Conservation (phyloP, 2,797 vertebrate species). For the Peromyscus eremicus region DNA sequence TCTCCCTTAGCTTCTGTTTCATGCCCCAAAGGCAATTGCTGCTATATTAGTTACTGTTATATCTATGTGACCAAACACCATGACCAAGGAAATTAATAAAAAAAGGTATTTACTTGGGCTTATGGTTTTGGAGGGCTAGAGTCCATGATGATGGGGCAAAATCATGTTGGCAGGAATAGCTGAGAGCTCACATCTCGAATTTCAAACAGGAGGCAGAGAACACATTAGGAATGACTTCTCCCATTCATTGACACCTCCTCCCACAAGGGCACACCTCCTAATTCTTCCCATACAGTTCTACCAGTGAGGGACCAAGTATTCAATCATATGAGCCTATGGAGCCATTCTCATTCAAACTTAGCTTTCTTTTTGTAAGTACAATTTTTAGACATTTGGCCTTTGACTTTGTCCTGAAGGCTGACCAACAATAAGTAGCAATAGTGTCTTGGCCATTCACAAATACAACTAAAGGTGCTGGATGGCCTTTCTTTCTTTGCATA, state of each 20-base stretch:
- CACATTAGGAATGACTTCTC: background rate
- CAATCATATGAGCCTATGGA: background rate
- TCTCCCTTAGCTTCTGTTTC: background rate
- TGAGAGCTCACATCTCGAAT: background rate
- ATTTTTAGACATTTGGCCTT: conserved; percentile 44
- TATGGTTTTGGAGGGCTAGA: background rate
- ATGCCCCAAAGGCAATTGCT: background rate
- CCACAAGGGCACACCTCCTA: background rate
- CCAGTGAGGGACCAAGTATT: background rate
- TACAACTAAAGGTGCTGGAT: conserved; percentile 59
- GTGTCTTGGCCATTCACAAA: conserved; percentile 14
- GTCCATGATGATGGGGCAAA: background rate
- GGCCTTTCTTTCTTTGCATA: conserved; percentile 63
- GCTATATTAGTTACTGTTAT: background rate
- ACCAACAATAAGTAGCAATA: conserved; percentile 58
- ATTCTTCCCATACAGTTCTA: background rate
- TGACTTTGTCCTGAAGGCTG: conserved; percentile 47
- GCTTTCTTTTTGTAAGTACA: conserved; percentile 31
- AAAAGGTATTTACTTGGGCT: background rate
- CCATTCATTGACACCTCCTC: background rate
- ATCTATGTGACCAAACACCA: background rate
- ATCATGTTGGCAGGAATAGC: background rate
- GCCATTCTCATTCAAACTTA: background rate
- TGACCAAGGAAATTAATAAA: background rate
- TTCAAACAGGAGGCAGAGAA: background rate